phyloP scores from a whole-genome alignment of 2,888 invertebrate species.

The Xiphydria camelus region DNA sequence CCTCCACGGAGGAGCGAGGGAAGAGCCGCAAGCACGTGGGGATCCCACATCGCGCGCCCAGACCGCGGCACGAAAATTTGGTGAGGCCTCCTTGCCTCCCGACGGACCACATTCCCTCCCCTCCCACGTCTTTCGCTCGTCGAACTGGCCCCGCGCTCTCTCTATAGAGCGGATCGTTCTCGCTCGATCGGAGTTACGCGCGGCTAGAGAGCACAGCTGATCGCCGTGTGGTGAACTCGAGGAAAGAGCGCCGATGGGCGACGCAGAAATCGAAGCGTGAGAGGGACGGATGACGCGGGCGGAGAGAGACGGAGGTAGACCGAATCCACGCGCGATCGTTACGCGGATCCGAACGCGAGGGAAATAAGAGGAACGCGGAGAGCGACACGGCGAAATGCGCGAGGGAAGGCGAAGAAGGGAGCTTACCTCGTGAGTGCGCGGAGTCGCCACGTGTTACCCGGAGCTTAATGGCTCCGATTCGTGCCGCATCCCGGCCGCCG shows the following conservation, averaged over 20 bases:
- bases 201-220: too few relatives aligned
- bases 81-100: constrained; percentile 39
- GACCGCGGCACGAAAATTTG: constrained; percentile 43
- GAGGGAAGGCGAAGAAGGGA: not conserved
- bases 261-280: constrained; percentile 4
- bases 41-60: constrained; percentile 36
- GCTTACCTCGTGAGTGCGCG: constrained; percentile 52
- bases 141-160: too few relatives aligned
- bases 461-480: constrained; percentile 47
- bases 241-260: too few relatives aligned
- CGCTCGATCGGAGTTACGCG: too few relatives aligned
- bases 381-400: not conserved
- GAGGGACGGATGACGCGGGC: not conserved
- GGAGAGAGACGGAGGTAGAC: too few relatives aligned
- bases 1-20: constrained; percentile 9
- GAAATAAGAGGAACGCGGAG: not conserved
- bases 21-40: constrained; percentile 36
- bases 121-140: too few relatives aligned
- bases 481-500: constrained; percentile 55
- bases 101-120: constrained; percentile 54
- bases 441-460: constrained; percentile 56
- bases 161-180: too few relatives aligned
- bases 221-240: too few relatives aligned
- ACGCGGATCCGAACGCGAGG: too few relatives aligned
- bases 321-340: too few relatives aligned